Base-by-base conservation (phyloP, 64 coral and sea anemone genomes). In the Dendrophyllia cribrosa region DNA sequence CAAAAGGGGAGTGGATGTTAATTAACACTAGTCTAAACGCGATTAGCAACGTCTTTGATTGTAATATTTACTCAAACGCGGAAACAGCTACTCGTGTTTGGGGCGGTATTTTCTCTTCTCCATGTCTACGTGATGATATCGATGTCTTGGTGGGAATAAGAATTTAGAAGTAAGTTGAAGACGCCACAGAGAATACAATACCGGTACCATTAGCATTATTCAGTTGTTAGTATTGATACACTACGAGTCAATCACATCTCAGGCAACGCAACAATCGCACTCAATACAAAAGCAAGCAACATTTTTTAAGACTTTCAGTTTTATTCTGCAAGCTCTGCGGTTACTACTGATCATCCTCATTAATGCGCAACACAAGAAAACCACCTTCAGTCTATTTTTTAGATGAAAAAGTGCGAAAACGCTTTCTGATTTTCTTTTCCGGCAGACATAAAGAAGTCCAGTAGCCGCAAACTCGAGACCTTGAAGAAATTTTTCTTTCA, bases 271-370 rank as follows among this genome's bases (percentile, higher is more conserved):
- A 68, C 80, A 84, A 84, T 66, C 45, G 44, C 62, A 48, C 80
- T 84, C 60, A 68, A 45, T 84, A 84, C 80, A 84, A 66, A 84
- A 84, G 80, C 80, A 84, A 67, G 80, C 61, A 68, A 51, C 62
- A 4, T 34, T 34, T 34, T 34, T 34, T 1, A 34, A 34, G 0
- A 34, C 34, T n/a, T n/a, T 34, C 34, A 34, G 34, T 34, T 34
- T 34, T 34, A 34, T 34, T 34, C 34, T 2, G 34, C 34, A 34
- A 34, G 34, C 34, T 34, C 34, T 34, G 2, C 34, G 34, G 34
- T 34, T 34, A 34, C 34, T 34, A 34, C 34, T 34, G 2, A 34
- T 34, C 34, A 34, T 34, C 34, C 34, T 34, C 34, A 34, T 34
- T 2, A 34, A 34, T 34, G 34, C 2, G 34, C 34, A 34, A 34